Evolutionary conservation across 2,888 invertebrate species (phyloP).

Genomic region (Hipparchia sbordonii): DNA sequence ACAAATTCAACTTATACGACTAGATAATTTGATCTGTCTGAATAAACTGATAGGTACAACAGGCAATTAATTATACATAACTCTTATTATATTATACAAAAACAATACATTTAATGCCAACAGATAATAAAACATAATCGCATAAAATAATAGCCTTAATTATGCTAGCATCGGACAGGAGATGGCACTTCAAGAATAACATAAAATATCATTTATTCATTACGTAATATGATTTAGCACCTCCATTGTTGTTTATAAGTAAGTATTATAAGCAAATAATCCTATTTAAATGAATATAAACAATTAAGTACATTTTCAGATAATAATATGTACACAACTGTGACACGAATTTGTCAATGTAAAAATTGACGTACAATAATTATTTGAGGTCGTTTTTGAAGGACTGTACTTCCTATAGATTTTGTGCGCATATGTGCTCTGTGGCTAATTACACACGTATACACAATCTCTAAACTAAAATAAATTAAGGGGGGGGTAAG

Average conservation of each 20-base stretch:
- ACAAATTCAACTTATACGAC: not conserved
- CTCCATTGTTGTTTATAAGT: not conserved
- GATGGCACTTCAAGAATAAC: not conserved
- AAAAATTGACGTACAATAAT: no score
- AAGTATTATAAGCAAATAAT: not conserved
- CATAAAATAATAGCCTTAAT: not conserved
- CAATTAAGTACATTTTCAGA: no score
- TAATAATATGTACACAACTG: no score
- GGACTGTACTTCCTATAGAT: no score
- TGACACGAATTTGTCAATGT: no score
- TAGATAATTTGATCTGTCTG: not conserved
- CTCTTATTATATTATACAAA: conserved; percentile 6
- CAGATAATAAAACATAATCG: conserved; percentile 1
- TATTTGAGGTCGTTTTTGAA: no score
- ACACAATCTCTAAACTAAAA: no score
- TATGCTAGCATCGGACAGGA: not conserved
- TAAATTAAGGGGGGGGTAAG: no score
- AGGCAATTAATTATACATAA: not conserved
- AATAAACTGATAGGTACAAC: conserved; percentile 4
- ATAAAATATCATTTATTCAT: not conserved
- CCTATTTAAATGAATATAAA: no score
- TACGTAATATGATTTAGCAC: not conserved
- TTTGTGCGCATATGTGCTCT: no score
- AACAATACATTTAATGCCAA: conserved; percentile 10
- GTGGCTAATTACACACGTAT: no score